Conservation (phyloP, 92 coral and sea anemone species). For the Paramuricea clavata region DNA sequence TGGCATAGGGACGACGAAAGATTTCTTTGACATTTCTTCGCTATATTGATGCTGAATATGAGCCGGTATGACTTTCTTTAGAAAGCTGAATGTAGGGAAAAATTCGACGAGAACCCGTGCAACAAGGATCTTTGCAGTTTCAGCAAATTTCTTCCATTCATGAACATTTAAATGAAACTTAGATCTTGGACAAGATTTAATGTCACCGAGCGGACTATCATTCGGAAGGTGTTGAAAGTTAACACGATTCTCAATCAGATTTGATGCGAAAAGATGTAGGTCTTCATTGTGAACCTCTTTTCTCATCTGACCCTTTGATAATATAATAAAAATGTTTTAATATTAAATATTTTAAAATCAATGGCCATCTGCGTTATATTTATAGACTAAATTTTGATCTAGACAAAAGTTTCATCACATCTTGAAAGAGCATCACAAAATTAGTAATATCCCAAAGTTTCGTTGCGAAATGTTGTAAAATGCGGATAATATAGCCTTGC, state of each 20-base stretch:
- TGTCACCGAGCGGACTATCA: slow-evolving; percentile 14
- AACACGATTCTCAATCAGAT: slow-evolving; percentile 22
- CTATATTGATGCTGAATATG: slow-evolving; percentile 27
- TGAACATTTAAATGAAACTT: slow-evolving; percentile 18
- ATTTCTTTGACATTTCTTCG: slow-evolving; percentile 5
- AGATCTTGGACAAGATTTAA: slow-evolving; percentile 11
- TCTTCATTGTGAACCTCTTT: slow-evolving; percentile 32
- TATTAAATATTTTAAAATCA: no score
- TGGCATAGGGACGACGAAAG: slow-evolving; percentile 19
- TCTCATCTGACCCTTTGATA: slow-evolving; percentile 19
- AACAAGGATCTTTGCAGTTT: slow-evolving; percentile 21
- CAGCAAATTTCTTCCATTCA: slow-evolving; percentile 31
- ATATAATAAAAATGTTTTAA: neutral
- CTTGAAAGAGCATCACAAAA: no score
- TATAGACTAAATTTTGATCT: no score
- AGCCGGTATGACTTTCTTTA: slow-evolving; percentile 19
- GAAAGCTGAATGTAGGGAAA: slow-evolving; percentile 23
- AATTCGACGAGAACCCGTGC: slow-evolving; percentile 21
- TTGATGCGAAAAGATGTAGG: slow-evolving; percentile 34
- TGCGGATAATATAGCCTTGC: no score
- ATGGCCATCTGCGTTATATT: no score
- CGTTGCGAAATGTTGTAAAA: no score
- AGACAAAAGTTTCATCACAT: no score
- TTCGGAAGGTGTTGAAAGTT: slow-evolving; percentile 32
- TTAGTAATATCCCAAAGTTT: no score